Base-by-base conservation (phyloP, 2,888 invertebrate genomes). In the Strigamia crassipes region DNA sequence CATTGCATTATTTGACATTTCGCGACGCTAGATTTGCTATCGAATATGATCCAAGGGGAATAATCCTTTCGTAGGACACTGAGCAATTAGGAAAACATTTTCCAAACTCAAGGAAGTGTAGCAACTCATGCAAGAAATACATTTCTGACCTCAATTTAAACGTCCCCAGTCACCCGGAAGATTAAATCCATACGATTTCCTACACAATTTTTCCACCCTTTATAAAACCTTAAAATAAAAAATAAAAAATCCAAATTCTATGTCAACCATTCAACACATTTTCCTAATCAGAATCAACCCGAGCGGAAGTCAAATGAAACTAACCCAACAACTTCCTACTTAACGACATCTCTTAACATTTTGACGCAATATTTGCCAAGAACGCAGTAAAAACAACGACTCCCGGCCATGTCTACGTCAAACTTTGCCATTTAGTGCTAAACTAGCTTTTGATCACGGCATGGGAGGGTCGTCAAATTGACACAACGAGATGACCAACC, bases 401-500 rank as follows among this genome's bases (percentile, higher is more conserved):
- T 56, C 56, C 9, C 9, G 51, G 51, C 51, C 10, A 23, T 31
- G 73, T 23, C 15, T 73, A 18, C 56, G 15, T 4, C n/a, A 73
- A 73, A 73, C 27, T 27, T 73, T 56, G 9, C 10, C 73, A 73
- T 73, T 23, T 73, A 31, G 23, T 23, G 27, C 10, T 73, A 13
- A 73, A 73, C 73, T 73, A 27, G 31, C 12, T 73, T 73, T 73
- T 73, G 73, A 73, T 73, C 31, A 73, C 8, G 73, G 31, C 31
- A 15, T 12, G 73, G 73, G 73, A 31, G 73, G 73, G 73, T 73
- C 73, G n/a, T 10, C 27, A 23, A 73, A 73, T 73, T 73, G 73
- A 73, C 73, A 73, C 27, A 73, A 73, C 27, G 73, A 73, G 73
- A 27, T 73, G 73, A 73, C 73, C 73, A 73, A 73, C 73, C 73